Evolutionary conservation across 2,797 vertebrate genomes (phyloP).

Genomic region (Pampus argenteus): DNA sequence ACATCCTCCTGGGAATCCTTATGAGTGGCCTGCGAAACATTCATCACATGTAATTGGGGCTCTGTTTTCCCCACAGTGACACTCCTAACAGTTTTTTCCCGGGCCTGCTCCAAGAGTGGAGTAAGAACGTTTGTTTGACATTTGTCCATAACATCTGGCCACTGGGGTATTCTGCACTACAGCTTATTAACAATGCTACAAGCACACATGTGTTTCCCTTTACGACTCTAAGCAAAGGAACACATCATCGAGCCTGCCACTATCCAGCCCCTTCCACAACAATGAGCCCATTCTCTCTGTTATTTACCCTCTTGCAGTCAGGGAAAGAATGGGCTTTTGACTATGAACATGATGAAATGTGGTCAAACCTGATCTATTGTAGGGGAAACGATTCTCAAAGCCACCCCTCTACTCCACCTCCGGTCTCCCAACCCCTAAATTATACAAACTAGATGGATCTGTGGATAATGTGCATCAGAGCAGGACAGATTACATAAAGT

Average conservation of each 20-base stretch:
- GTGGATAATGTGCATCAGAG: constrained; percentile 59
- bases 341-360: constrained; percentile 78
- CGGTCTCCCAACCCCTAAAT: constrained; percentile 47
- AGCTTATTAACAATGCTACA: constrained; percentile 87
- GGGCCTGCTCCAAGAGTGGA: constrained; percentile 70
- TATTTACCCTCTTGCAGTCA: constrained; percentile 81
- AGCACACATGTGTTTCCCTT: constrained; percentile 88
- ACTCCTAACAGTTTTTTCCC: constrained; percentile 67
- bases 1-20: constrained; percentile 51
- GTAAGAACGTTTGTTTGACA: constrained; percentile 86
- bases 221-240: constrained; percentile 80
- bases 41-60: constrained; percentile 69
- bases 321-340: constrained; percentile 79
- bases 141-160: constrained; percentile 88
- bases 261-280: constrained; percentile 84
- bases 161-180: constrained; percentile 79
- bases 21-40: constrained; percentile 59
- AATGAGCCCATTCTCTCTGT: constrained; percentile 85
- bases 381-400: constrained; percentile 67
- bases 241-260: constrained; percentile 84
- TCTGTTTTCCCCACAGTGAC: constrained; percentile 66
- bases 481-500: constrained; percentile 37
- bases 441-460: constrained; percentile 60
- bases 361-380: constrained; percentile 81
- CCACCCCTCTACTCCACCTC: constrained; percentile 24